A percentile compares a stretch with the other conserved stretches of the same genome.
These are phyloP conservation scores for Mobula hypostoma DNA, from an alignment of 2,113 vertebrate species.

Conservation along the genomic window DNA sequence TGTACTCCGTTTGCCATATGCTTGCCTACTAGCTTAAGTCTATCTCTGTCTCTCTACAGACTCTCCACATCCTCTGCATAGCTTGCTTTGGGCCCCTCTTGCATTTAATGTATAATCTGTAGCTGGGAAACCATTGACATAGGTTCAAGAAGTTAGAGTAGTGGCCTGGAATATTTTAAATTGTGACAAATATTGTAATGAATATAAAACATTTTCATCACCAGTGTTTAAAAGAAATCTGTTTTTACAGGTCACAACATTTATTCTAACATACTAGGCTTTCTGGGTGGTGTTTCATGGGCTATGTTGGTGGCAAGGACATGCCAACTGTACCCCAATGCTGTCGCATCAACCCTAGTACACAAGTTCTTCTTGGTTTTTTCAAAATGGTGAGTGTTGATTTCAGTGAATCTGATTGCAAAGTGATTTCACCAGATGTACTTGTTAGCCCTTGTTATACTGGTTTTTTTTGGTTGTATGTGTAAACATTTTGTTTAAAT, in stretches of 20 bases:
- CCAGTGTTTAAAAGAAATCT: neutral
- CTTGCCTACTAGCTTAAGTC: no score
- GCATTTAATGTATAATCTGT: neutral
- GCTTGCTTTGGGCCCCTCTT: no score
- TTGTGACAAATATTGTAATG: neutral
- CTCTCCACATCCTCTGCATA: no score
- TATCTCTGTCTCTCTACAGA: no score
- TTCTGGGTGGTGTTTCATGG: slow-evolving; percentile 85
- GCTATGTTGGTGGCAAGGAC: slow-evolving; percentile 86
- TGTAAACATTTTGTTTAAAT: neutral
- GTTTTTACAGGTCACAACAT: slow-evolving; percentile 74
- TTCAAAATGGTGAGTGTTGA: slow-evolving; percentile 82
- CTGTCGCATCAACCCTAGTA: slow-evolving; percentile 80
- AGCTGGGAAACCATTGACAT: neutral
- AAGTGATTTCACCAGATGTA: neutral
- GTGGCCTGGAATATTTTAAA: neutral
- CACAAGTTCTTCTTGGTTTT: slow-evolving; percentile 90
- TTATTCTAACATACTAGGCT: slow-evolving; percentile 87
- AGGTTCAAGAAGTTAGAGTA: neutral
- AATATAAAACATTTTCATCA: neutral
- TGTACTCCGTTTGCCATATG: no score
- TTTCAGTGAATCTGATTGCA: slow-evolving; percentile 59
- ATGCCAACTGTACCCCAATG: slow-evolving; percentile 87
- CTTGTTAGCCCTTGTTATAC: neutral
- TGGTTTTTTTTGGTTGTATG: no score